These are phyloP conservation scores for Dicrostonyx torquatus DNA, from an alignment of 2,797 vertebrate species.

Conservation along the genomic window DNA sequence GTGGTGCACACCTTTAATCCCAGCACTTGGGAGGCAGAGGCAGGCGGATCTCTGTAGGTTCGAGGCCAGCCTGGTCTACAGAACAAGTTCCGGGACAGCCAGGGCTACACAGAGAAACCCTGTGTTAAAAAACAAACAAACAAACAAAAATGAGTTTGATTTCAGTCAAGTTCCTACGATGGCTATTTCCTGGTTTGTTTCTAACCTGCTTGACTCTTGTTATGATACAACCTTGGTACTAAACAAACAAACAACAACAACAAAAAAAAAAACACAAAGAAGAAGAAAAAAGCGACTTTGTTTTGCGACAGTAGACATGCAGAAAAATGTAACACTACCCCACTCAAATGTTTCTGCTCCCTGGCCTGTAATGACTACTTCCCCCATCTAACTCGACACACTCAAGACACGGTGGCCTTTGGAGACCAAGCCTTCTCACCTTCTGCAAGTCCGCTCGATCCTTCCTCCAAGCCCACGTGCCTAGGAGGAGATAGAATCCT, in stretches of 20 bases:
- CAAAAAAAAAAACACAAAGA: background rate
- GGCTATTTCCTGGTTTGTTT: conserved; percentile 1
- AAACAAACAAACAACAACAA: background rate
- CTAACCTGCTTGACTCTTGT: background rate
- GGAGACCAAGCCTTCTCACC: conserved; percentile 80
- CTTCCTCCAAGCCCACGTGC: conserved; percentile 89
- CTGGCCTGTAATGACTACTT: rapidly evolving
- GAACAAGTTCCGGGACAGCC: background rate
- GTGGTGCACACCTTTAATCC: background rate
- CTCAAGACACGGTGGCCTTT: background rate
- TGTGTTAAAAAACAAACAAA: background rate
- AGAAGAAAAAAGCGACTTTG: background rate
- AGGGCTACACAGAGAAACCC: background rate
- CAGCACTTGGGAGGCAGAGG: background rate
- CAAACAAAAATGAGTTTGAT: background rate
- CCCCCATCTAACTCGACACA: background rate
- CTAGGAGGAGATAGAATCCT: conserved; percentile 86
- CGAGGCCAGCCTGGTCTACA: background rate
- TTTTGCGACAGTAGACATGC: background rate
- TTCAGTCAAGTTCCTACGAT: background rate
- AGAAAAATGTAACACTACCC: background rate
- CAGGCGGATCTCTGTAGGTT: background rate
- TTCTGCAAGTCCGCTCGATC: conserved; percentile 88
- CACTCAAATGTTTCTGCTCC: background rate
- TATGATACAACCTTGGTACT: background rate